Evolutionary conservation across 1,140 invertebrate species (phyloP), one percentile per base, ranked within the genome.

Genomic region (Bombus difficillimus): DNA sequence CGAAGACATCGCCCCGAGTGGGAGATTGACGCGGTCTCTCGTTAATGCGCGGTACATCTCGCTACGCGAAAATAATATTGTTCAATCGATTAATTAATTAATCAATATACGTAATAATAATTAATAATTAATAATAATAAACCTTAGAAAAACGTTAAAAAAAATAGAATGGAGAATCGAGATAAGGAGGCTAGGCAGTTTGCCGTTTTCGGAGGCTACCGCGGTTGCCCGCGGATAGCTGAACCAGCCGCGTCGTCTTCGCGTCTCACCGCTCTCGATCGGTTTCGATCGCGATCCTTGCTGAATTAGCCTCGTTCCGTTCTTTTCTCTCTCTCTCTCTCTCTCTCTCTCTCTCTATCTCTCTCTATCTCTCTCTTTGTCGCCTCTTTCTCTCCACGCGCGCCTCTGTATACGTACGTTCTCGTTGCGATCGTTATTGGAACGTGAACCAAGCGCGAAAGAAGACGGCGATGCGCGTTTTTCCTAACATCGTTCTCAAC

Each of bases 1-100:
- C 57, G n/a, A 69, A 75, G 37, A 62, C 39, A 32, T 57, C 85
- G 89, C 92, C 91, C 91, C 93, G 90, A 92, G 89, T 86, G 79
- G 92, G 90, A 93, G 77, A 91, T 91, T 72, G 92, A 93, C 92
- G 80, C 91, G 84, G 90, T 94, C 91, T 93, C 91, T 95, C 92
- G 90, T 92, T 93, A 90, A 86, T 41, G 86, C 89, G 89, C 92
- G 92, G 91, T 92, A 90, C 84, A 92, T 92, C 91, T 88, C 91
- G 89, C 91, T 92, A 91, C 91, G 90, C 87, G 91, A 90, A 92
- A 90, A 91, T 88, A 84, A 86, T 39, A 71, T 62, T 89, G 91
- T 86, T 77, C 88, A 90, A 86, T 88, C 88, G 87, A 91, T 85
- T 84, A 78, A 89, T 82, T 72, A 88, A 88, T 89, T 68, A 81